These are phyloP conservation scores for Tetragonisca angustula DNA, from an alignment of 2,888 invertebrate species.

Conservation along the genomic window DNA sequence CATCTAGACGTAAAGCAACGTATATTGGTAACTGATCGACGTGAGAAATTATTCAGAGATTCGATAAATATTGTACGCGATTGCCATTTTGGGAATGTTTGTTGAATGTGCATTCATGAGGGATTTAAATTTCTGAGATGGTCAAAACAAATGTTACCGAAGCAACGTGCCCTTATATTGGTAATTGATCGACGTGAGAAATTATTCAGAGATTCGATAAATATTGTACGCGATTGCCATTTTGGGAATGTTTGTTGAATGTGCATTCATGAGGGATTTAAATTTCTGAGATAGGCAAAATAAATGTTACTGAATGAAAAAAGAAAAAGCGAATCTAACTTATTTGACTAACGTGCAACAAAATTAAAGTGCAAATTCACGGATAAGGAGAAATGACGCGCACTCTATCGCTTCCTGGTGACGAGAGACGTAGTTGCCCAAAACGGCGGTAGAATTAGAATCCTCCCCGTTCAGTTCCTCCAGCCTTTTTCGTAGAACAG, in stretches of 20 bases:
- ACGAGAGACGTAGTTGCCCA: slow-evolving; percentile 68
- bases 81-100: background rate
- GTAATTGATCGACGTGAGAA: no score
- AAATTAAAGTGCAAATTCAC: background rate
- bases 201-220: no score
- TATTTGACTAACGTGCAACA: background rate
- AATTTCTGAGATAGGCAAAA: no score
- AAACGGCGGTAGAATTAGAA: slow-evolving; percentile 28
- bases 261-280: no score
- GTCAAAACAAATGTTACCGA: background rate
- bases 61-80: background rate
- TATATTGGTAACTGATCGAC: background rate
- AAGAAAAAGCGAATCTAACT: background rate
- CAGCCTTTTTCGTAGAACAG: slow-evolving; percentile 70
- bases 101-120: background rate
- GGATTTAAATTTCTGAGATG: background rate
- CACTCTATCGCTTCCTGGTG: slow-evolving; percentile 79
- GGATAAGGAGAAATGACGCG: slow-evolving; percentile 4
- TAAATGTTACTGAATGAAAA: no score
- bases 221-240: no score
- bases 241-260: no score
- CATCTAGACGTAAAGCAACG: background rate
- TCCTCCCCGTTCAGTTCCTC: slow-evolving; percentile 62
- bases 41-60: background rate
- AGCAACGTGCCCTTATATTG: no score